These are phyloP conservation scores for Synergus laeviventris DNA, from an alignment of 2,888 invertebrate genomes.

Conservation along the genomic window DNA sequence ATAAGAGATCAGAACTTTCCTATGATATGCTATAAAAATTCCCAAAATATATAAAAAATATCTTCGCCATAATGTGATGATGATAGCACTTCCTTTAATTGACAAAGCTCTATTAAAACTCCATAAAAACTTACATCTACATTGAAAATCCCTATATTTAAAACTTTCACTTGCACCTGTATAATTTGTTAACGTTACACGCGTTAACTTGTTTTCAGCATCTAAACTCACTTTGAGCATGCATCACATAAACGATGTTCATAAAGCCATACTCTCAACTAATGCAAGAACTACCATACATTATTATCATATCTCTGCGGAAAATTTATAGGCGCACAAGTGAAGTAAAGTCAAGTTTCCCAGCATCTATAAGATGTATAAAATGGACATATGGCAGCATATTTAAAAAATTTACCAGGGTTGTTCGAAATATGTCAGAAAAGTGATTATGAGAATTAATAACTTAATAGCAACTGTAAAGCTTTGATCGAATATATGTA, in stretches of 20 bases:
- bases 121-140: not conserved
- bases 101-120: not conserved
- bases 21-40: too few relatives aligned
- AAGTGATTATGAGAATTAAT: not conserved
- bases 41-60: not conserved
- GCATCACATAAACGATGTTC: slow-evolving; percentile 8
- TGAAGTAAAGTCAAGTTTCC: not conserved
- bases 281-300: slow-evolving; percentile 14
- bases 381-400: not conserved
- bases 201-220: slow-evolving; percentile 14
- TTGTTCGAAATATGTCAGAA: not conserved
- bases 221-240: slow-evolving; percentile 6
- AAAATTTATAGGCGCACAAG: slow-evolving; percentile 2
- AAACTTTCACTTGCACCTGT: slow-evolving; percentile 7
- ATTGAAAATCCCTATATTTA: not conserved
- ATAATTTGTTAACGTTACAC: slow-evolving; percentile 1
- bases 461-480: not conserved
- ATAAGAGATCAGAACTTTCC: too few relatives aligned
- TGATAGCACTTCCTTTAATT: not conserved
- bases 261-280: slow-evolving; percentile 1
- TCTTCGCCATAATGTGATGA: not conserved
- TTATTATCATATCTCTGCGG: slow-evolving; percentile 1
- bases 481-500: not conserved
- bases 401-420: not conserved
- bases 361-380: not conserved